Percentiles rank a stretch among this genome's conserved stretches.
These are phyloP conservation scores for Gerris buenoi DNA, from an alignment of 1,140 invertebrate genomes.

Conservation along the genomic window DNA sequence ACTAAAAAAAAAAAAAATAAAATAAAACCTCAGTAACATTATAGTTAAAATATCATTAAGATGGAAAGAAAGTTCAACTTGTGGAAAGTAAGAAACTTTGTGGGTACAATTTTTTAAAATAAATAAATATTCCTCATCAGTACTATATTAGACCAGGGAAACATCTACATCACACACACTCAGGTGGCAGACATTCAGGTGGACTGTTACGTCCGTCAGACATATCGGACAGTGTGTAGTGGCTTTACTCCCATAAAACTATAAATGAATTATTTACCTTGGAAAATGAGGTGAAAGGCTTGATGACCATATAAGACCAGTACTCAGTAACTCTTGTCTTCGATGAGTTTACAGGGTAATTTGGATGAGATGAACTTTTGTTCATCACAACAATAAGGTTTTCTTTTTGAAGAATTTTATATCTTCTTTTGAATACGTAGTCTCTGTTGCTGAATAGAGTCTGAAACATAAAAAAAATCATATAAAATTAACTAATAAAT, in stretches of 20 bases:
- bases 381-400: constrained; percentile 36
- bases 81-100: background rate
- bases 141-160: no score
- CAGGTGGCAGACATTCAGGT: no score
- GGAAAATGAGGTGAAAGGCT: constrained; percentile 42
- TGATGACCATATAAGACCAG: constrained; percentile 75
- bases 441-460: constrained; percentile 69
- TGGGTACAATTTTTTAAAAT: no score
- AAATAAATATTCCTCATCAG: no score
- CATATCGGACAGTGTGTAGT: background rate
- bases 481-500: no score
- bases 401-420: constrained; percentile 37
- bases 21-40: no score
- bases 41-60: no score
- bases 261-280: constrained; percentile 34
- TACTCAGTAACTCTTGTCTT: constrained; percentile 52
- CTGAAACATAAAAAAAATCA: constrained; percentile 33
- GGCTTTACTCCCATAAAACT: background rate
- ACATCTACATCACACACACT: no score
- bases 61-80: no score
- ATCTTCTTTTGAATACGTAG: constrained; percentile 68
- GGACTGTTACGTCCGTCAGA: no score
- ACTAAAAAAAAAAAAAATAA: constrained; percentile 29
- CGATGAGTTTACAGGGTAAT: constrained; percentile 26
- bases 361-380: constrained; percentile 30